These are phyloP conservation scores for Marmota flaviventris DNA, from an alignment of 2,113 vertebrate species.

Conservation along the genomic window DNA sequence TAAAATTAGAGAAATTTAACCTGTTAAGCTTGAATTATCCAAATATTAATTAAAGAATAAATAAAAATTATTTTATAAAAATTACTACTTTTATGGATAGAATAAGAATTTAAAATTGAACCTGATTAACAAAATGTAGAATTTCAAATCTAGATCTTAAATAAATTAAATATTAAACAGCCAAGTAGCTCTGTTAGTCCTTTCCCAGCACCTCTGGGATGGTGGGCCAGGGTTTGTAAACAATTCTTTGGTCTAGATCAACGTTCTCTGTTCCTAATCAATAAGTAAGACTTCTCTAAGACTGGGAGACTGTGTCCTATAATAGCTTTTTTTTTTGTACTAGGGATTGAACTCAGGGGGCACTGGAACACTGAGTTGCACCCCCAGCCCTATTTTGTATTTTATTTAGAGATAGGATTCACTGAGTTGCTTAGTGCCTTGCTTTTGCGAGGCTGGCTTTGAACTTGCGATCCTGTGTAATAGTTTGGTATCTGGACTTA, in stretches of 20 bases:
- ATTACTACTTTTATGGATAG: not conserved
- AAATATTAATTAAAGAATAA: not conserved
- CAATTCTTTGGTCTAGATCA: not conserved
- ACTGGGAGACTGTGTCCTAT: not conserved
- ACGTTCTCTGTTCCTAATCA: not conserved
- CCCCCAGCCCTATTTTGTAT: too few relatives aligned
- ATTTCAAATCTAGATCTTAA: constrained; percentile 33
- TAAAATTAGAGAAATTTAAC: not conserved
- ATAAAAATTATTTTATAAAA: not conserved
- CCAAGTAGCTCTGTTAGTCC: not conserved
- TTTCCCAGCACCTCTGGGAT: not conserved
- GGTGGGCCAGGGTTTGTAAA: not conserved
- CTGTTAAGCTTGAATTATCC: not conserved
- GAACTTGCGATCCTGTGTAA: not conserved
- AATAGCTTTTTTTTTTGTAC: too few relatives aligned
- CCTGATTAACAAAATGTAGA: not conserved
- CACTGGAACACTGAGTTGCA: too few relatives aligned
- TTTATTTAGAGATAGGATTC: too few relatives aligned
- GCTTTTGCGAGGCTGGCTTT: too few relatives aligned
- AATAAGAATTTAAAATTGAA: constrained; percentile 42
- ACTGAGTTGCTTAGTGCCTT: too few relatives aligned
- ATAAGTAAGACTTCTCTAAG: not conserved
- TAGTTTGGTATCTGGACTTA: not conserved
- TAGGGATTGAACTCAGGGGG: too few relatives aligned
- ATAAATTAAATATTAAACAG: not conserved